A percentile compares a stretch with the other conserved stretches of the same genome.
These are phyloP conservation scores for Stramonita haemastoma DNA, from an alignment of 2,888 invertebrate genomes.

Conservation along the genomic window DNA sequence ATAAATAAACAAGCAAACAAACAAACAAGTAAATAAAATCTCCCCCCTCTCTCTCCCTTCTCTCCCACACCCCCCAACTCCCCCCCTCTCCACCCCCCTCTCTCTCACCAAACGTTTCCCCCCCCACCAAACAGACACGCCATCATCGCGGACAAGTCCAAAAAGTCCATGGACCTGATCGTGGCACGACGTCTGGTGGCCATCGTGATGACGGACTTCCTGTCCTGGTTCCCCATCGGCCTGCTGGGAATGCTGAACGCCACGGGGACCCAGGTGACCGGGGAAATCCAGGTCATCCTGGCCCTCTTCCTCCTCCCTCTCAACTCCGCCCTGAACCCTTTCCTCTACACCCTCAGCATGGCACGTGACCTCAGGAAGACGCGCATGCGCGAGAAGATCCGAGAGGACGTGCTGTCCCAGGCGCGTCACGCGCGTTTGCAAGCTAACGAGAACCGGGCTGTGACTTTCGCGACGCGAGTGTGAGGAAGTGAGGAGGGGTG, in stretches of 20 bases:
- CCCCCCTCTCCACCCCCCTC: neutral
- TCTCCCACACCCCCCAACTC: neutral
- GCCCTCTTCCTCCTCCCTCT: slow-evolving; percentile 11
- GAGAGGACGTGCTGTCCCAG: slow-evolving; percentile 27
- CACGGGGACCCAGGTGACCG: neutral
- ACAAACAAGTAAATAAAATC: too few relatives aligned
- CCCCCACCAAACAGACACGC: slow-evolving; percentile 26
- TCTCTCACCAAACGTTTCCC: too few relatives aligned
- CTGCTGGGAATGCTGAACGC: neutral
- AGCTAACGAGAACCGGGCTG: slow-evolving; percentile 16
- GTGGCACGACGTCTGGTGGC: slow-evolving; percentile 25
- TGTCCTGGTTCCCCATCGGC: slow-evolving; percentile 34
- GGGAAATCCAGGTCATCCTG: neutral
- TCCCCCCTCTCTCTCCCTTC: neutral
- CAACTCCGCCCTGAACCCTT: slow-evolving; percentile 24
- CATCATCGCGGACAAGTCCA: slow-evolving; percentile 28
- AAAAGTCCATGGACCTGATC: slow-evolving; percentile 29
- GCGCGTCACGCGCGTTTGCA: neutral
- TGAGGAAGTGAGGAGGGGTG: neutral
- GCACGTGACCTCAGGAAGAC: neutral
- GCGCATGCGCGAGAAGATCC: slow-evolving; percentile 5
- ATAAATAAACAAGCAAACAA: too few relatives aligned
- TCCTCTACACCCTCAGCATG: slow-evolving; percentile 25
- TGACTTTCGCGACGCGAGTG: slow-evolving; percentile 1
- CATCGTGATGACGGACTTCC: slow-evolving; percentile 25